Evolutionary conservation across 2,888 invertebrate genomes (phyloP).

Genomic region (Andricus quercusramuli): DNA sequence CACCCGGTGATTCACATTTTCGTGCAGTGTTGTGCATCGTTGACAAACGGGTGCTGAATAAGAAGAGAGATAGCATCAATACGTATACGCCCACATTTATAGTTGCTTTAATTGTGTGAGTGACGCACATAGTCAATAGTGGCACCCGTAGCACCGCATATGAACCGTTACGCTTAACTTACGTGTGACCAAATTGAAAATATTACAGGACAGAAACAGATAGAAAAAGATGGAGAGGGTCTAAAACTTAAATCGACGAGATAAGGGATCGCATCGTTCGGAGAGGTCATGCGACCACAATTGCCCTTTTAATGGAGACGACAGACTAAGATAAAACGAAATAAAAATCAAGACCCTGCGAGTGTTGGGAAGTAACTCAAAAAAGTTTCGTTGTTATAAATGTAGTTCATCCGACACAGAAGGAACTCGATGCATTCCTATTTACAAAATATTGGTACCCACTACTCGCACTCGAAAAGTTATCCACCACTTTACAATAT

Average conservation of each 20-base stretch:
- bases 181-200: slow-evolving; percentile 47
- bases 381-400: not conserved
- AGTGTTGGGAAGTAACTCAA: not conserved
- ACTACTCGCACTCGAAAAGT: too few species aligned
- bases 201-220: not conserved
- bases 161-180: slow-evolving; percentile 48
- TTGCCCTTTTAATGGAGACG: slow-evolving; percentile 47
- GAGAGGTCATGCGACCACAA: slow-evolving; percentile 33
- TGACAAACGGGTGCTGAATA: slow-evolving; percentile 47
- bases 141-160: slow-evolving; percentile 44
- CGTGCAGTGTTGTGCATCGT: slow-evolving; percentile 14
- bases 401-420: not conserved
- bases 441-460: not conserved
- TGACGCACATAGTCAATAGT: too few species aligned
- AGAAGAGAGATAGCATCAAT: slow-evolving; percentile 26
- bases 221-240: slow-evolving; percentile 14
- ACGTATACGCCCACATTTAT: not conserved
- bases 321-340: slow-evolving; percentile 48
- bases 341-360: not conserved
- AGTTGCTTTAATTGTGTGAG: too few species aligned
- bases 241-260: not conserved
- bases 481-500: too few species aligned
- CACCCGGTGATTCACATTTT: slow-evolving; percentile 51
- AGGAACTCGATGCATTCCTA: not conserved
- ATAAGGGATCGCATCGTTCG: slow-evolving; percentile 23